Base-by-base conservation (phyloP, 2,888 invertebrate species). In the Pyralis farinalis region DNA sequence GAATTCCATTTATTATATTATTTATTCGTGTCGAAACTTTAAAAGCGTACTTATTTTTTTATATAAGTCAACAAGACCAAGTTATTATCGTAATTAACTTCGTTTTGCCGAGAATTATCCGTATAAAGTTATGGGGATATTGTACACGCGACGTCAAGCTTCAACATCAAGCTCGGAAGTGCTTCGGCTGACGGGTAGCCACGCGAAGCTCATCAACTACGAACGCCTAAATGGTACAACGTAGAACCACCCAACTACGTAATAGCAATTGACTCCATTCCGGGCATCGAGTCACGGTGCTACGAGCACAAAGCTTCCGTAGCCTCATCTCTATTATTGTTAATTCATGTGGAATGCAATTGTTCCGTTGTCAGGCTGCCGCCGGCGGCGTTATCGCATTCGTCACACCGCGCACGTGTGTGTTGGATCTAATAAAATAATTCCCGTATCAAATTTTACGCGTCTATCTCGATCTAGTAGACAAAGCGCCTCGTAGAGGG, bases 381-480 rank as follows among this genome's bases (percentile, higher is more conserved):
- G 65, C 71, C 66, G 66, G 75, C 71, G 71, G 83, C 82, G 81
- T 82, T 85, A 87, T 86, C 86, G 76, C 73, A 78, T 87, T 84
- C 83, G 88, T 85, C 85, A 87, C 79, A 83, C 77, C 69, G 75
- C 78, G 86, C 88, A 88, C 88, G 88, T 88, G 88, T 84, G 71
- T 76, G 72, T 71, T 75, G 71, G 74, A 84, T 82, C 85, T 84
- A 87, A 86, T 87, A 84, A 82, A 85, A 85, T 87, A 83, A 87
- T 87, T 86, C 86, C 86, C 86, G 87, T 85, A 85, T 87, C 86
- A 78, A 88, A 88, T 88, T 86, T 79, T 82, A 84, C 80, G 75
- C 85, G 78, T 75, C 78, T 87, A 87, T 86, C 87, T 81, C 76
- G 88, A 86, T 86, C 75, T 82, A 71, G 75, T 74, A 85, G 84